Evolutionary conservation across 2,113 vertebrate species (phyloP).

Genomic region (Odobenus rosmarus): DNA sequence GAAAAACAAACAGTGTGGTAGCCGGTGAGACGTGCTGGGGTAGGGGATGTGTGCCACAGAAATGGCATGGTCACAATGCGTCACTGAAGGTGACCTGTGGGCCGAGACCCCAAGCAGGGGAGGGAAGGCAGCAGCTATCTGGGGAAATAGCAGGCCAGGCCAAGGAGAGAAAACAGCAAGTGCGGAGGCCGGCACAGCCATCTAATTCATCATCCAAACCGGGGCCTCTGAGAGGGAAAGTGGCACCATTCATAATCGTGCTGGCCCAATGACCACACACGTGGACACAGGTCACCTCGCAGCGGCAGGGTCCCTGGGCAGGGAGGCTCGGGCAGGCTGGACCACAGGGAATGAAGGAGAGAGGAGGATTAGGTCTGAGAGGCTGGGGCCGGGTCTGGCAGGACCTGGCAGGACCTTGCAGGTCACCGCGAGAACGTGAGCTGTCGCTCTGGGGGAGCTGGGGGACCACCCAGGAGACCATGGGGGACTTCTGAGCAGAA

Average conservation of each 20-base stretch:
- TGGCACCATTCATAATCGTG: neutral
- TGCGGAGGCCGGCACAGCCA: rapidly evolving
- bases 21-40: neutral
- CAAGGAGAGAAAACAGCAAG: neutral
- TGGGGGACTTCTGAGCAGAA: neutral
- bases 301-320: rapidly evolving
- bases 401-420: rapidly evolving
- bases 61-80: neutral
- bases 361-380: neutral
- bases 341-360: neutral
- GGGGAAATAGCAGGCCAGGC: neutral
- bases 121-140: neutral
- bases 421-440: neutral
- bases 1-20: neutral
- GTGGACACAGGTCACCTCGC: neutral
- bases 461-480: too few species aligned
- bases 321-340: neutral
- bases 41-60: rapidly evolving
- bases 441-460: neutral
- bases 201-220: neutral
- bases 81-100: neutral
- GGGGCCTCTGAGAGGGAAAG: neutral
- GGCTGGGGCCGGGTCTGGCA: rapidly evolving
- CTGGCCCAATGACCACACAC: neutral
- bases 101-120: neutral